Base-by-base conservation (phyloP, 1,140 invertebrate genomes). In the Calliopsis andreniformis region DNA sequence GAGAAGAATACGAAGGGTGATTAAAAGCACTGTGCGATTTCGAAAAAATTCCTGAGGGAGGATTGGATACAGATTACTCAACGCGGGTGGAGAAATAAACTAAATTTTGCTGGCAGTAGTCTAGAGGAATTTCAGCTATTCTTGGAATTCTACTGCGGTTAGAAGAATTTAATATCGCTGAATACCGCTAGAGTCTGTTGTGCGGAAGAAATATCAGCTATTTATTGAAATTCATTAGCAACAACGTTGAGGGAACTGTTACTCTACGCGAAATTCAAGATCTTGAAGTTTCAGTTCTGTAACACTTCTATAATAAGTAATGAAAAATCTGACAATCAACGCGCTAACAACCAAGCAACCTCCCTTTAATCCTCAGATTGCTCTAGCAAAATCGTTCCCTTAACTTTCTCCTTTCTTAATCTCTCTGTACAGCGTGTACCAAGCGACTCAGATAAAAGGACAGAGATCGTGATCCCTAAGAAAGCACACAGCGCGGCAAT, bases 161-260 rank as follows among this genome's bases (percentile, higher is more conserved):
- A 63, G 70, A 79, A 83, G 82, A 83, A 83, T 83, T 83, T 83
- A 83, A 83, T 83, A 82, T 83, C 62, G 55, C 49, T 70, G 53
- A 28, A 71, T 32, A 71, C 55, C 62, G 23, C 30, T 49, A 82
- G 72, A 56, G 45, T 78, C 66, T 42, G 49, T 71, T 20, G 47
- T 67, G n/a, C 39, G 49, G 20, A 18, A 70, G 61, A 32, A 67
- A 78, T 56, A 72, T 71, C 80, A 49, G 12, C 30, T 16, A 51
- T 53, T 18, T 16, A 3, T 43, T 1, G 12, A 43, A 43, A 53
- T 32, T 49, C 47, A 64, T 75, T 56, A 45, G 45, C 18, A 23
- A 56, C 18, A 16, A 0, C 14, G 16, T 6, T 8, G 28, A 20
- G 20, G 32, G 8, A 2, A 20, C 62, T 12, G 20, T 42, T 16